Percentiles rank a stretch among this genome's conserved stretches.
Evolutionary conservation across 2,888 invertebrate genomes (phyloP).

Genomic region (Orchesella flavescens): DNA sequence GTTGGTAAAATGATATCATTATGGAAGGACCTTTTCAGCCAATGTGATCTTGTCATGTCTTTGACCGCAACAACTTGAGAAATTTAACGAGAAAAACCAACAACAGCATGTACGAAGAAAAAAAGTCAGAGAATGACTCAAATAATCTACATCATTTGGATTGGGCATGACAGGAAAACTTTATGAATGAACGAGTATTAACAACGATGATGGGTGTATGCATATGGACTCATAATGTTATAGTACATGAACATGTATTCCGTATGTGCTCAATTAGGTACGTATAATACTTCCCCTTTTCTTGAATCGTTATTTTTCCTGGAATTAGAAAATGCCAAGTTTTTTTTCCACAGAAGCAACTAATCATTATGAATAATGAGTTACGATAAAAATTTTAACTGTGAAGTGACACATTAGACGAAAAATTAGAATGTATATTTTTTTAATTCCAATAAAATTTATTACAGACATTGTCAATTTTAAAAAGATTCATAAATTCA

Average conservation of each 20-base stretch:
- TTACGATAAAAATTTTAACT: too few species aligned
- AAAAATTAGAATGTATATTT: too few species aligned
- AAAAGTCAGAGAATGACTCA: too few species aligned
- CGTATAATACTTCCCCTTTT: not conserved
- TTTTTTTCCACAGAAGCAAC: too few species aligned
- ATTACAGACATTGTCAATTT: too few species aligned
- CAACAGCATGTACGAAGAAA: not conserved
- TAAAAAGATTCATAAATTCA: too few species aligned
- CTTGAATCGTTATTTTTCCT: not conserved
- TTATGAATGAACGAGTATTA: conserved; percentile 40
- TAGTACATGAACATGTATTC: too few species aligned
- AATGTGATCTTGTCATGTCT: conserved; percentile 18
- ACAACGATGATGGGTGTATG: not conserved
- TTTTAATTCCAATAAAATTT: too few species aligned
- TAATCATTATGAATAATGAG: too few species aligned
- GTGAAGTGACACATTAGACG: too few species aligned
- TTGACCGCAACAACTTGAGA: conserved; percentile 36
- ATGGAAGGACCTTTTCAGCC: not conserved
- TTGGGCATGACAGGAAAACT: conserved; percentile 33
- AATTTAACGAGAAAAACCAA: conserved; percentile 46
- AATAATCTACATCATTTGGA: not conserved
- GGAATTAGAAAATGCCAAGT: conserved; percentile 27
- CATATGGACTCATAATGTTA: too few species aligned
- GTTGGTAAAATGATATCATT: too few species aligned
- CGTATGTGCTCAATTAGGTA: not conserved